Evolutionary conservation across 2,113 vertebrate genomes (phyloP).

Genomic region (Cathartes aura): DNA sequence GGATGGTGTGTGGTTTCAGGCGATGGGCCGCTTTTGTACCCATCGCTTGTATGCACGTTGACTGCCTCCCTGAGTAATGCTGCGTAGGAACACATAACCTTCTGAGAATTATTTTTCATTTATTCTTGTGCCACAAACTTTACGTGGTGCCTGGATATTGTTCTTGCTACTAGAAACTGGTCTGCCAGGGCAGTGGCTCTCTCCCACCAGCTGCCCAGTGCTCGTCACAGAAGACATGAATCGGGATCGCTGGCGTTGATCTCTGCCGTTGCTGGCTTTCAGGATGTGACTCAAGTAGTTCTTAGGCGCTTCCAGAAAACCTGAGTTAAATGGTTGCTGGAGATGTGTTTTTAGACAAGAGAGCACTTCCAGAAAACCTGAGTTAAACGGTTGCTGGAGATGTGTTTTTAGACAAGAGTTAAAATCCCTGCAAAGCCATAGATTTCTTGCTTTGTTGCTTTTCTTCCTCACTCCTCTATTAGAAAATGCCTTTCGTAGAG

Average conservation of each 20-base stretch:
- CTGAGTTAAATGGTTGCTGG: background rate
- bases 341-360: background rate
- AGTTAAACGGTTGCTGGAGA: background rate
- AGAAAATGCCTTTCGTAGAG: background rate
- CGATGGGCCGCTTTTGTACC: background rate
- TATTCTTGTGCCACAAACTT: background rate
- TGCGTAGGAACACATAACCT: background rate
- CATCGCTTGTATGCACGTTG: accelerated
- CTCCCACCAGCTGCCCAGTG: background rate
- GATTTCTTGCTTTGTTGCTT: background rate
- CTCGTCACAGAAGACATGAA: accelerated
- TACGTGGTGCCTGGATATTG: background rate
- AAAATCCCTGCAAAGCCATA: background rate
- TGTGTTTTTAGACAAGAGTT: background rate
- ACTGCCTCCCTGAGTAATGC: background rate
- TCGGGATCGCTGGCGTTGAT: accelerated
- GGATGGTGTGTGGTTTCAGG: background rate
- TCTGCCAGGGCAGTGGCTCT: background rate
- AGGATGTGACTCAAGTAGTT: background rate
- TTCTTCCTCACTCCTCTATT: background rate
- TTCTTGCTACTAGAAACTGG: background rate
- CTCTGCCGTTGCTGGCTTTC: background rate
- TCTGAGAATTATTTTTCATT: background rate
- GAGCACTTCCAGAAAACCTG: background rate
- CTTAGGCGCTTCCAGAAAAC: background rate